Base-by-base conservation (phyloP, 2,113 vertebrate genomes). In the Neolamprologus kungweensis region DNA sequence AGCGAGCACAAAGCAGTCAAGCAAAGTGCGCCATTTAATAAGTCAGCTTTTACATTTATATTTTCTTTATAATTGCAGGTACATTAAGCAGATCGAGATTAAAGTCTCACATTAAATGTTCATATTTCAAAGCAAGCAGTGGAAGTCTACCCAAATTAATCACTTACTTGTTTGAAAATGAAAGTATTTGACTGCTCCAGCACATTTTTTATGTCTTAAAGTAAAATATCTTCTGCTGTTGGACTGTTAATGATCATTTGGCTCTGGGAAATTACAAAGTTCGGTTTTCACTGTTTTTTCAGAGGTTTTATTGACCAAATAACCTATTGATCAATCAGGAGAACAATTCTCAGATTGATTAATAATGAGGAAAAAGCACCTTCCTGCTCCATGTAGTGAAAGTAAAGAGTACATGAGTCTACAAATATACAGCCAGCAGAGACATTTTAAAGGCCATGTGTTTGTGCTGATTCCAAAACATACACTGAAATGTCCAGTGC, bases 401-500 rank as follows among this genome's bases (percentile, higher is more conserved):
- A 40, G n/a, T 12, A 80, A 40, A 40, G 14, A 60, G 40, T 23
- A 37, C 37, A 42, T 0, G 14, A 86, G 60, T 23, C 7, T 35
- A n/a, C 53, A 40, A 78, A 54, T 83, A 87, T 26, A 35, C 80
- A 84, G 28, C 83, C 84, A 71, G 68, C 75, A 35, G 58, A 80
- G 16, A 17, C 37, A 57, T 28, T 89, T 88, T 31, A 13, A 78
- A 86, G 14, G 16, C 45, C 40, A 68, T 33, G 23, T 33, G 33
- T 81, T 65, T 54, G 35, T 88, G 80, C n/a, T 10, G 60, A 88
- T 55, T 51, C 83, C 51, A n/a, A 80, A 81, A 85, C 80, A 68
- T 87, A 73, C 78, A 89, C 57, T 81, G 50, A 88, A 87, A 81
- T 85, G 80, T 86, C 37, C 81, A 81, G 71, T 54, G 53, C 26